Evolutionary conservation across 2,113 vertebrate genomes (phyloP).

Genomic region (Mastomys natalensis): DNA sequence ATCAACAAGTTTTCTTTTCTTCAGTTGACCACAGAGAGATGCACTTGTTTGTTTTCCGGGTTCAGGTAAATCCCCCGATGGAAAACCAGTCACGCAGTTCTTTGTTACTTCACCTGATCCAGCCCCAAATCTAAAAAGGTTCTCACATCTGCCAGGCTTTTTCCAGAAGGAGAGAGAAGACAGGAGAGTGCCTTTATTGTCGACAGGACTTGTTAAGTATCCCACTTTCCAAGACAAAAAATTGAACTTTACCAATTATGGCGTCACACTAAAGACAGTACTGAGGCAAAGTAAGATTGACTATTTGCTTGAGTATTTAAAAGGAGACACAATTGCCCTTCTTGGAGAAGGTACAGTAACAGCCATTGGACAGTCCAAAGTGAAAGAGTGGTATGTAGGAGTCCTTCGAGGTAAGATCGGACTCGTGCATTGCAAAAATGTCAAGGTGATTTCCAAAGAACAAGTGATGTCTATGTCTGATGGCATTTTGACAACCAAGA

Average conservation of each 20-base stretch:
- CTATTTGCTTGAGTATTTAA: slow-evolving; percentile 97
- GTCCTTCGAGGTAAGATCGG: slow-evolving; percentile 93
- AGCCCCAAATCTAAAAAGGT: slow-evolving; percentile 89
- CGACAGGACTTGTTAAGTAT: slow-evolving; percentile 86
- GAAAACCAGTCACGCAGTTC: slow-evolving; percentile 87
- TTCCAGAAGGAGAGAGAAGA: slow-evolving; percentile 86
- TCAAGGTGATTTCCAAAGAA: slow-evolving; percentile 94
- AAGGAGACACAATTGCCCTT: slow-evolving; percentile 96
- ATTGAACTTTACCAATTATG: slow-evolving; percentile 90
- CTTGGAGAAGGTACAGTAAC: slow-evolving; percentile 93
- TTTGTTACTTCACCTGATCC: slow-evolving; percentile 90
- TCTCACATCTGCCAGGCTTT: slow-evolving; percentile 79
- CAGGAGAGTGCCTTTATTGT: slow-evolving; percentile 85
- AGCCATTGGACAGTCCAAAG: slow-evolving; percentile 94
- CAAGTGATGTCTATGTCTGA: slow-evolving; percentile 92
- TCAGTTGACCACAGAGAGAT: slow-evolving; percentile 86
- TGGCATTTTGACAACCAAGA: slow-evolving; percentile 88
- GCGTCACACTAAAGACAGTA: slow-evolving; percentile 94
- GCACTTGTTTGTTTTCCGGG: slow-evolving; percentile 89
- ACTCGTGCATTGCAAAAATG: slow-evolving; percentile 95
- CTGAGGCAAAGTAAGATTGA: slow-evolving; percentile 93
- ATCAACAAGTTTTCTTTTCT: slow-evolving; percentile 87
- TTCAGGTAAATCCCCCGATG: slow-evolving; percentile 88
- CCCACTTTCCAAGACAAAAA: slow-evolving; percentile 90
- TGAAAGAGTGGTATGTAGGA: slow-evolving; percentile 97